Base-by-base conservation (phyloP, 1,140 invertebrate species). In the Trissolcus basalis region DNA sequence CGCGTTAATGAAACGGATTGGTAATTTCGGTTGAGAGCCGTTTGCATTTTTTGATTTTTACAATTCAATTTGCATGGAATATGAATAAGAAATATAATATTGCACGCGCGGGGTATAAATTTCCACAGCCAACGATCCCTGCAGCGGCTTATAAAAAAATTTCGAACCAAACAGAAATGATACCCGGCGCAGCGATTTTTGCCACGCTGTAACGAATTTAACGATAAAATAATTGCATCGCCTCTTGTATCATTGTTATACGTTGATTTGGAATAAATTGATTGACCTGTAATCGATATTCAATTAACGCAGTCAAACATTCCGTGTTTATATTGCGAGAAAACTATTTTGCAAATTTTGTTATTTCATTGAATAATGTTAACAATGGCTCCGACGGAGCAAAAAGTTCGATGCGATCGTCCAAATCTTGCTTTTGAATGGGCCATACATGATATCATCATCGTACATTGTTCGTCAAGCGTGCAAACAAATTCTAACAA, bases 251-350 rank as follows among this genome's bases (percentile, higher is more conserved):
- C 65, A 69, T 77, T 60, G 65, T 72, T 67, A 67, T 74, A 73
- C 67, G 67, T 74, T 56, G 67, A 63, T 71, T 68, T 74, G 49
- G 48, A 71, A 74, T 75, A 71, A 74, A 74, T 71, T 74, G 77
- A 75, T 79, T 72, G 71, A 71, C 70, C 70, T 71, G 67, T 74
- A 71, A 78, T 74, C 67, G 77, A 75, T 79, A 79, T 75, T 79
- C 63, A 68, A 79, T 79, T 72, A 74, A 74, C 61, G 67, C 48
- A 56, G 50, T 55, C 68, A 72, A 79, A 75, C 68, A 72, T 61
- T 45, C 14, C 56, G 55, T 75, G 65, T 73, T 78, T 64, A 73
- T 73, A 71, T 67, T 71, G 70, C 56, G 59, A 47, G 44, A 54
- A 74, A 65, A 63, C 67, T 74, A 78, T 63, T 71, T 49, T 64